A percentile compares a stretch with the other conserved stretches of the same genome.
Conservation (phyloP, 2,888 invertebrate genomes). For the Volucella zonaria region DNA sequence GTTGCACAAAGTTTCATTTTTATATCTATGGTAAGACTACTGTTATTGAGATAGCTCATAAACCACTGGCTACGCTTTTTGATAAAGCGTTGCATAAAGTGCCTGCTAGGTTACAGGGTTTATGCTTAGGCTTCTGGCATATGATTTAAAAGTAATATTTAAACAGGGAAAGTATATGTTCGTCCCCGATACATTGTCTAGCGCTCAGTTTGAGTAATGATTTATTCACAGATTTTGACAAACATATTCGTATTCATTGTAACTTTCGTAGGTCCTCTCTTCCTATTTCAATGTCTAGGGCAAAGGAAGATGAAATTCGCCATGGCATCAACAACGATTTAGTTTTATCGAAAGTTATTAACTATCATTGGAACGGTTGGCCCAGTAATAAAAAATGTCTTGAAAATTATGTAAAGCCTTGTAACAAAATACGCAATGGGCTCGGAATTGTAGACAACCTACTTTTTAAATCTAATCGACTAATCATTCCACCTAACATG, state of each 20-base stretch:
- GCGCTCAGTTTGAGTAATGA: background rate
- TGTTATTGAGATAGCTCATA: constrained; percentile 37
- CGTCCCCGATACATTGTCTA: constrained; percentile 1
- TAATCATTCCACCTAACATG: too few species aligned
- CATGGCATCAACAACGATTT: too few species aligned
- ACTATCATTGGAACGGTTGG: too few species aligned
- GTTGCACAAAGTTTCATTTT: constrained; percentile 54
- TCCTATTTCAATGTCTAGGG: too few species aligned
- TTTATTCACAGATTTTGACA: constrained; percentile 27
- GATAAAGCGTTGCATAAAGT: constrained; percentile 20
- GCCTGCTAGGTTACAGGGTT: constrained; percentile 8
- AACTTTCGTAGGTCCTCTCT: background rate
- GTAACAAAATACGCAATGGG: too few species aligned
- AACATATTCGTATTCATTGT: constrained; percentile 18
- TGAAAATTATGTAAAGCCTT: too few species aligned
- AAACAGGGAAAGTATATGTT: background rate
- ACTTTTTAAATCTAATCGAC: too few species aligned
- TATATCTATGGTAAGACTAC: constrained; percentile 42
- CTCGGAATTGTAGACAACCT: too few species aligned
- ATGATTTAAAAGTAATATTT: constrained; percentile 15
- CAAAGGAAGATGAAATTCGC: too few species aligned
- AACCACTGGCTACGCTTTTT: constrained; percentile 32
- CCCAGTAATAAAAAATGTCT: too few species aligned
- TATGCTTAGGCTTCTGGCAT: constrained; percentile 11
- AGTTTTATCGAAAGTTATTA: too few species aligned